A percentile compares a stretch with the other conserved stretches of the same genome.
These are phyloP conservation scores for Benitochromis conjunctus DNA, from an alignment of 2,113 vertebrate species.

Conservation along the genomic window DNA sequence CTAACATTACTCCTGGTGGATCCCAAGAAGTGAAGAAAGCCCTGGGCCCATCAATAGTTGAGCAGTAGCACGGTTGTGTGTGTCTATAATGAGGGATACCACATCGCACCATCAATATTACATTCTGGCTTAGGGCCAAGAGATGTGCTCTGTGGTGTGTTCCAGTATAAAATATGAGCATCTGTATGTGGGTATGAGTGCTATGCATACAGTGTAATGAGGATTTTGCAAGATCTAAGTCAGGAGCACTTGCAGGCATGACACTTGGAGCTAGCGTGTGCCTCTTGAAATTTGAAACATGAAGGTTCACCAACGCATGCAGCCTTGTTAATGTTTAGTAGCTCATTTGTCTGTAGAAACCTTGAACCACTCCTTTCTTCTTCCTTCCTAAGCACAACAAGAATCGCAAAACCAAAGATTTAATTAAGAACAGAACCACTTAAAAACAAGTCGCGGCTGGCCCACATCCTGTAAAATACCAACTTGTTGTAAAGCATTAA, in stretches of 20 bases:
- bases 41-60: conserved; percentile 75
- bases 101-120: conserved; percentile 75
- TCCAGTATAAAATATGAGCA: conserved; percentile 30
- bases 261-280: background rate
- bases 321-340: background rate
- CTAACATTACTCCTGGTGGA: conserved; percentile 50
- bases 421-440: background rate
- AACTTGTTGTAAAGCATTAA: background rate
- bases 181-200: conserved; percentile 8
- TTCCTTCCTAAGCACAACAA: background rate
- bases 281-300: background rate
- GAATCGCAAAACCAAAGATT: background rate
- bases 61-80: conserved; percentile 62
- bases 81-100: conserved; percentile 72
- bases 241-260: background rate
- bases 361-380: background rate
- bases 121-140: conserved; percentile 56
- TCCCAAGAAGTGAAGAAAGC: conserved; percentile 53
- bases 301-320: background rate
- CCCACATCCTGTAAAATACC: background rate
- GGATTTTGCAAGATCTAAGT: background rate
- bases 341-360: background rate
- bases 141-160: conserved; percentile 36
- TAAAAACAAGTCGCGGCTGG: background rate
- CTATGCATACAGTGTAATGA: conserved; percentile 37